These are phyloP conservation scores for Heteromyza rotundicornis DNA, from an alignment of 2,888 invertebrate genomes.

Conservation along the genomic window DNA sequence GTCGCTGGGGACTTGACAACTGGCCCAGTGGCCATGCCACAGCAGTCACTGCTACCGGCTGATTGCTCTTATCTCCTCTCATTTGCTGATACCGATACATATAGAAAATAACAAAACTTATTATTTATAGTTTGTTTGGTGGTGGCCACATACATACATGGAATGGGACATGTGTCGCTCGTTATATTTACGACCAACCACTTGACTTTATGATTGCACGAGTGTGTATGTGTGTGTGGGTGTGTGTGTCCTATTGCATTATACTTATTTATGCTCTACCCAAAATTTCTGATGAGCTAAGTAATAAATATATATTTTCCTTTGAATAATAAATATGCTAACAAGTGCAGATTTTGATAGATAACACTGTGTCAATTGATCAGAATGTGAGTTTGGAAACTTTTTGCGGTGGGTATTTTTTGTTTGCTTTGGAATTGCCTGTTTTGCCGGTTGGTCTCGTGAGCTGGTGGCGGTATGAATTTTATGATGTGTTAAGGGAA, in stretches of 20 bases:
- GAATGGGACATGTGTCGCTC: constrained; percentile 38
- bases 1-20: constrained; percentile 20
- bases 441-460: neutral
- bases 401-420: neutral
- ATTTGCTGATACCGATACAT: constrained; percentile 15
- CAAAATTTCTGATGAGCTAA: constrained; percentile 14
- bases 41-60: neutral
- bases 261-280: neutral
- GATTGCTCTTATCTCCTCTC: constrained; percentile 13
- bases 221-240: neutral
- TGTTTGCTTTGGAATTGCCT: neutral
- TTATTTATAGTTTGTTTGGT: constrained; percentile 23
- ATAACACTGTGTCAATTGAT: constrained; percentile 45
- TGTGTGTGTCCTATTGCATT: neutral
- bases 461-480: neutral
- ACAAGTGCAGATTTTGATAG: constrained; percentile 42
- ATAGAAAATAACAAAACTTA: constrained; percentile 28
- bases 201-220: constrained; percentile 37
- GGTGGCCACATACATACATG: too few species aligned
- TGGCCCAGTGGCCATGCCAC: neutral
- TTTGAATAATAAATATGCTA: constrained; percentile 38
- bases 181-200: constrained; percentile 43
- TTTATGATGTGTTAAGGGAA: constrained; percentile 4
- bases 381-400: constrained; percentile 15
- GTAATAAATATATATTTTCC: constrained; percentile 20